Percentiles rank a stretch among this genome's conserved stretches.
Conservation (phyloP, 2,797 vertebrate genomes). For the Crenichthys baileyi region DNA sequence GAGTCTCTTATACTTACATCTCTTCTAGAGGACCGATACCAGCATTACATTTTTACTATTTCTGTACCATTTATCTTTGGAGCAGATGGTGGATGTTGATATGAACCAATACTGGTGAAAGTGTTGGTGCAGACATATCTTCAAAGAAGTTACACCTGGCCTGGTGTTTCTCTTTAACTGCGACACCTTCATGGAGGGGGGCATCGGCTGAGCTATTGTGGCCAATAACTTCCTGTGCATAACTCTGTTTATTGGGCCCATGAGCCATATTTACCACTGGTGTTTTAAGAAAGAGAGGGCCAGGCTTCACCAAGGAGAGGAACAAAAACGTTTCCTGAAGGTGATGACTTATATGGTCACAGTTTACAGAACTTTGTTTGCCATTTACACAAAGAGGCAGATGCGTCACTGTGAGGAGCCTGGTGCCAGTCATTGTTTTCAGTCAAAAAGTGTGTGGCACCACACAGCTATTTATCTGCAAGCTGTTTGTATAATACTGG, state of each 20-base stretch:
- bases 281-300: constrained; percentile 45
- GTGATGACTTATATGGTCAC: constrained; percentile 50
- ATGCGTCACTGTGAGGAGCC: constrained; percentile 6
- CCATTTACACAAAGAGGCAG: constrained; percentile 63
- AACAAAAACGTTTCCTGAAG: constrained; percentile 54
- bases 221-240: constrained; percentile 5
- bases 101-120: background rate
- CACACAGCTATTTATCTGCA: constrained; percentile 1
- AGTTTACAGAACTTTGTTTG: constrained; percentile 71
- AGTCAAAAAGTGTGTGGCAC: background rate
- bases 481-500: background rate
- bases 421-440: constrained; percentile 17
- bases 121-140: background rate
- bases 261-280: constrained; percentile 31
- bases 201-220: background rate
- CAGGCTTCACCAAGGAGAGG: constrained; percentile 72
- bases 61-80: background rate
- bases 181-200: background rate
- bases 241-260: constrained; percentile 40
- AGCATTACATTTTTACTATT: background rate
- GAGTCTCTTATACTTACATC: background rate
- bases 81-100: background rate
- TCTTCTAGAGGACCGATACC: too few relatives aligned
- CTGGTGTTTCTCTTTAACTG: background rate
- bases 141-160: background rate